A percentile compares a stretch with the other conserved stretches of the same genome.
Conservation (phyloP, 1,140 invertebrate genomes). For the Cardiocondyla obscurior region DNA sequence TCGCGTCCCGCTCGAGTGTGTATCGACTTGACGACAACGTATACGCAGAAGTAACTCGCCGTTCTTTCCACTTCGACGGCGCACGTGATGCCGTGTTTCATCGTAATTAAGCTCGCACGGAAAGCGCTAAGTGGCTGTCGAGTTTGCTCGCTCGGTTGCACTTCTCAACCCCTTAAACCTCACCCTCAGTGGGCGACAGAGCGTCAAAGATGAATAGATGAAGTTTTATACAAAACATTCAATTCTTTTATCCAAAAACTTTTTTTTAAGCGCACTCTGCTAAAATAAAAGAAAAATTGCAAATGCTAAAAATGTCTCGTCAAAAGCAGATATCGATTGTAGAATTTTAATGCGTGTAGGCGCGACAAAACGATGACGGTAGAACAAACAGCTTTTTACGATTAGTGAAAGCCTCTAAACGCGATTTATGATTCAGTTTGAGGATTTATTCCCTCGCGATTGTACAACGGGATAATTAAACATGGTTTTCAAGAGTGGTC, state of each 20-base stretch:
- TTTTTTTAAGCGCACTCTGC: neutral
- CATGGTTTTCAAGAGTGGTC: slow-evolving; percentile 1
- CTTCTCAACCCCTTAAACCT: neutral
- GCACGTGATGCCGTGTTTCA: slow-evolving; percentile 28
- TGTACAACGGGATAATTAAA: slow-evolving; percentile 10
- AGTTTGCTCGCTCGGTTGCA: slow-evolving; percentile 12
- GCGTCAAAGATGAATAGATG: neutral
- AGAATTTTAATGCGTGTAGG: neutral
- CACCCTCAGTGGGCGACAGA: neutral
- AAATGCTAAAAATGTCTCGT: neutral
- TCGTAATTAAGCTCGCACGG: slow-evolving; percentile 22
- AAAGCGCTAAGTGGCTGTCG: slow-evolving; percentile 39
- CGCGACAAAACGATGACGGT: neutral
- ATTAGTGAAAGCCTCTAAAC: neutral
- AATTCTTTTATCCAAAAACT: neutral
- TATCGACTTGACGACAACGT: neutral
- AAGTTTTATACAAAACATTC: neutral
- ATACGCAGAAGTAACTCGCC: neutral
- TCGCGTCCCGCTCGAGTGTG: neutral
- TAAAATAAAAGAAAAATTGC: neutral
- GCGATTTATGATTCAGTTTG: neutral
- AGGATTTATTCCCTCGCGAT: neutral
- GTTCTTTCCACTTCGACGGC: slow-evolving; percentile 12
- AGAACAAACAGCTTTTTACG: neutral
- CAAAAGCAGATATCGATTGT: neutral